These are phyloP conservation scores for Psilopsiagon aymara DNA, from an alignment of 2,113 vertebrate species.

Conservation along the genomic window DNA sequence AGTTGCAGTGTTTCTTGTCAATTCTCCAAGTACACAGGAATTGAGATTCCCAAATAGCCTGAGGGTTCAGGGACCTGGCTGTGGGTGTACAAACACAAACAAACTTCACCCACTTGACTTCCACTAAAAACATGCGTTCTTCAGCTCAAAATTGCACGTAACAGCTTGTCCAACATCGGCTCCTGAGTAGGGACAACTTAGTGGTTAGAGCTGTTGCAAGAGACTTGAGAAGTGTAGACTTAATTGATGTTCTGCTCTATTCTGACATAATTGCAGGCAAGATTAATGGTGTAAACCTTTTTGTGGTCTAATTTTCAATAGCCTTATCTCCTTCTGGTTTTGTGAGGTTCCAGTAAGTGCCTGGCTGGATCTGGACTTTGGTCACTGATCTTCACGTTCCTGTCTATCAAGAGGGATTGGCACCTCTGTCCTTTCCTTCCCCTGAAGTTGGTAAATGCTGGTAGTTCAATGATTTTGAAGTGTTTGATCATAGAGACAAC, in stretches of 20 bases:
- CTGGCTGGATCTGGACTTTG: neutral
- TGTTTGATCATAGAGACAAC: neutral
- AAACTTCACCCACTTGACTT: slow-evolving; percentile 28
- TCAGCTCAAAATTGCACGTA: neutral
- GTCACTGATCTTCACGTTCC: neutral
- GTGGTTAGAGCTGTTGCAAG: neutral
- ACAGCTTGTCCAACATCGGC: neutral
- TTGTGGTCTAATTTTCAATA: neutral
- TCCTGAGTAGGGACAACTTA: neutral
- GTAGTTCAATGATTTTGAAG: neutral
- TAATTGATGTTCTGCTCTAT: neutral
- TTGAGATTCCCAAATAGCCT: neutral
- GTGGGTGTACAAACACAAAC: slow-evolving; percentile 14
- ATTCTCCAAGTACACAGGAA: slow-evolving; percentile 43
- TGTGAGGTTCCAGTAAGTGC: neutral
- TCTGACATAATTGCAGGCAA: neutral
- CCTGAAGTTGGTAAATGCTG: neutral
- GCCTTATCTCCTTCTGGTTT: neutral
- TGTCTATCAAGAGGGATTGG: neutral
- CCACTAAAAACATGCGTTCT: neutral
- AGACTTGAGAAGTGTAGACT: neutral
- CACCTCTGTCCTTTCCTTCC: neutral
- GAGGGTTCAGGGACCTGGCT: slow-evolving; percentile 32
- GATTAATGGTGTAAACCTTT: neutral
- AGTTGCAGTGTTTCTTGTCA: slow-evolving; percentile 54